Evolutionary conservation across 2,888 invertebrate genomes (phyloP).

Genomic region (Labia minor): DNA sequence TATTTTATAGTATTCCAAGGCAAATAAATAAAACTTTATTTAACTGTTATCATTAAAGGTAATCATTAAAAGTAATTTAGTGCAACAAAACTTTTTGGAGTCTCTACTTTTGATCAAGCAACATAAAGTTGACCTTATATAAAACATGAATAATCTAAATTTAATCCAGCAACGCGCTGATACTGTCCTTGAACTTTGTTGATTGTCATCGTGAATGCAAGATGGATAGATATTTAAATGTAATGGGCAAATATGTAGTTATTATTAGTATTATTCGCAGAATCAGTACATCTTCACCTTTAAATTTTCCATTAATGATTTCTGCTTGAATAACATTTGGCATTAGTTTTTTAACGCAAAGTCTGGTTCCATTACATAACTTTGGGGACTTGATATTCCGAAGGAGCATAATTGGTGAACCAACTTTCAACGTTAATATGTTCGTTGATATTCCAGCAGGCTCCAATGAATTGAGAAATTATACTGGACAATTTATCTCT

Average conservation of each 20-base stretch:
- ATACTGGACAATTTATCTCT: constrained; percentile 22
- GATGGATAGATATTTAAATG: constrained; percentile 23
- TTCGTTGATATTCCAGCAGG: constrained; percentile 27
- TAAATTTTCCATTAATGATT: constrained; percentile 20
- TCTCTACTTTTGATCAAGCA: no score
- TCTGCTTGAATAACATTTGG: constrained; percentile 18
- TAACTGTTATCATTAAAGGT: no score
- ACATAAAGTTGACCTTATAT: no score
- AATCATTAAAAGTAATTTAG: no score
- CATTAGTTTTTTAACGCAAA: constrained; percentile 17
- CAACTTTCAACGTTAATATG: constrained; percentile 26
- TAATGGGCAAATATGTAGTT: constrained; percentile 14
- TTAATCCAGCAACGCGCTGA: no score
- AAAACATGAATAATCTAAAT: no score
- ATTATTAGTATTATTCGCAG: constrained; percentile 23
- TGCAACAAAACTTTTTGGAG: no score
- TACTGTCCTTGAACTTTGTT: constrained; percentile 22
- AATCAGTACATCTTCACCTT: constrained; percentile 22
- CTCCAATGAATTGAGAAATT: constrained; percentile 27
- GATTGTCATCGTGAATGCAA: constrained; percentile 24
- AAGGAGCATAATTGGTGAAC: constrained; percentile 26
- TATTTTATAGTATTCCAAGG: no score
- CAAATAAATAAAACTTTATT: no score
- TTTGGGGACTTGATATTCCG: constrained; percentile 24
- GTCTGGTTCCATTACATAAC: constrained; percentile 26